Percentiles rank a stretch among this genome's conserved stretches.
phyloP scores from a whole-genome alignment of 2,797 vertebrate species.

The Emys orbicularis region DNA sequence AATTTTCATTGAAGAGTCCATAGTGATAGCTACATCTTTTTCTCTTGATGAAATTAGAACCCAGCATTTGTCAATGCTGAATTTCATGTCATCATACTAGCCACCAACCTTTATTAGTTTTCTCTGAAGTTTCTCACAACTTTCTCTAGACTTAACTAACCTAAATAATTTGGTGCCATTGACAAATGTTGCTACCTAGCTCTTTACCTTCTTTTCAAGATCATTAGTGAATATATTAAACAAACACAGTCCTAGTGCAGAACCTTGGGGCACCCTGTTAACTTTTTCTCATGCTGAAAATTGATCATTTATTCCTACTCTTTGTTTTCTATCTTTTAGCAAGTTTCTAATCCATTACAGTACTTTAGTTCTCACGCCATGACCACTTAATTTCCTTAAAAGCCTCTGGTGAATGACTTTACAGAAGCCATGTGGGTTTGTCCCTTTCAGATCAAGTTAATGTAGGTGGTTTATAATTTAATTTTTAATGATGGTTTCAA shows the following conservation, averaged over 20 bases:
- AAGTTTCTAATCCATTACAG: background rate
- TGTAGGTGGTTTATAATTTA: background rate
- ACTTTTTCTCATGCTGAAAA: background rate
- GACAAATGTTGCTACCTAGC: background rate
- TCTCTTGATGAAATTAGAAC: background rate
- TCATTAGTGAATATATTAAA: background rate
- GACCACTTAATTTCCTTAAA: background rate
- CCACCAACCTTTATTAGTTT: background rate
- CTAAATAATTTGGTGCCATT: background rate
- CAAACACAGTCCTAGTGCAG: background rate
- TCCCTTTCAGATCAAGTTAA: background rate
- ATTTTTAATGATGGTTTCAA: background rate
- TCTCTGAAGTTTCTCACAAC: background rate
- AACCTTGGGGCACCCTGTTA: background rate
- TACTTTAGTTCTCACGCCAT: background rate
- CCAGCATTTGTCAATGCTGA: background rate
- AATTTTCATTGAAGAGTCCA: background rate
- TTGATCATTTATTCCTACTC: background rate
- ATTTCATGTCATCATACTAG: background rate
- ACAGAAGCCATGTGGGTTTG: background rate
- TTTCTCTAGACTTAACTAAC: background rate
- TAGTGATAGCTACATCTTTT: background rate
- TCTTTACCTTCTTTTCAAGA: background rate
- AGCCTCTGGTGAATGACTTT: background rate
- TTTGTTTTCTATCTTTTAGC: constrained; percentile 2